phyloP scores from a whole-genome alignment of 1,140 invertebrate species.

The Phenacoccus solenopsis region DNA sequence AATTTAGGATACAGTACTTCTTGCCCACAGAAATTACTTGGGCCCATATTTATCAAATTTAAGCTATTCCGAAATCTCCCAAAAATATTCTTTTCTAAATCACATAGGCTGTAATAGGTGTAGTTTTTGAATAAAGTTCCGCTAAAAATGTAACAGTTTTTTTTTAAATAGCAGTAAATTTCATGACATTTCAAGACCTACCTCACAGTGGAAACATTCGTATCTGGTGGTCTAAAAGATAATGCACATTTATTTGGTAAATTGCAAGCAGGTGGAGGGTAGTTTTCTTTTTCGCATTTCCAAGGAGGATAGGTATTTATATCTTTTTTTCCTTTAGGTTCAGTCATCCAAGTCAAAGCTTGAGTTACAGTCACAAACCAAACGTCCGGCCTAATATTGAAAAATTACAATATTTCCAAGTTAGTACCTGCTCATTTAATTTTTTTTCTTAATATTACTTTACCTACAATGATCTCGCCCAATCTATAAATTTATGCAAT shows the following conservation, averaged over 20 bases:
- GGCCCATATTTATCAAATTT: too few relatives aligned
- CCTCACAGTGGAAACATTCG: conserved; percentile 62
- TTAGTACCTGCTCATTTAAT: neutral
- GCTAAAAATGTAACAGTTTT: neutral
- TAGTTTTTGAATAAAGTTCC: too few relatives aligned
- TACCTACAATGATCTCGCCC: conserved; percentile 40
- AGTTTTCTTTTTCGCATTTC: conserved; percentile 60
- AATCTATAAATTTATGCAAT: conserved; percentile 74
- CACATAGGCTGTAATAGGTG: too few relatives aligned
- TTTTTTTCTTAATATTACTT: neutral
- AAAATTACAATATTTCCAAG: neutral
- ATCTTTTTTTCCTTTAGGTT: conserved; percentile 56
- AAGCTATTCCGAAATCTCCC: neutral
- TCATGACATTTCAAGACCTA: conserved; percentile 31
- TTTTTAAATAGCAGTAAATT: neutral
- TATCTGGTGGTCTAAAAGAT: conserved; percentile 57
- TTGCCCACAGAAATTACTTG: too few relatives aligned
- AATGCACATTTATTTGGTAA: conserved; percentile 72
- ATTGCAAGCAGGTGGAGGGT: conserved; percentile 60
- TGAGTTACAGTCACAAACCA: conserved; percentile 86
- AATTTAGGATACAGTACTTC: too few relatives aligned
- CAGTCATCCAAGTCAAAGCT: conserved; percentile 78
- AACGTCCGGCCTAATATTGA: conserved; percentile 56
- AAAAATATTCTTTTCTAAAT: neutral
- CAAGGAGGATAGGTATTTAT: conserved; percentile 63